These are phyloP conservation scores for Elanoides forficatus DNA, from an alignment of 2,113 vertebrate species.

Conservation along the genomic window DNA sequence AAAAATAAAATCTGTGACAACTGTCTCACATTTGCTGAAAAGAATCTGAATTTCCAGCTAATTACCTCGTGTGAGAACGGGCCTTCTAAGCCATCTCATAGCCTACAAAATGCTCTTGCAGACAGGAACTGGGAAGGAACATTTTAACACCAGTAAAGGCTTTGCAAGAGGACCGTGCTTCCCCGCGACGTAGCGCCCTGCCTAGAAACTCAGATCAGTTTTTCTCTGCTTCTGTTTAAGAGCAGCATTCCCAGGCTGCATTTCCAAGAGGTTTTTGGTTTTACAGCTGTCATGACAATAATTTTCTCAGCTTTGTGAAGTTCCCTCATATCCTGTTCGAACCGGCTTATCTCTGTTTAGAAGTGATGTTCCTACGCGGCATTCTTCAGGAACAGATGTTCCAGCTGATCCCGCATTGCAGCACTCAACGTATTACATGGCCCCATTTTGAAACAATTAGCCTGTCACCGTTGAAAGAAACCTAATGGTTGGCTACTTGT, in stretches of 20 bases:
- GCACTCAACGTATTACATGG: background rate
- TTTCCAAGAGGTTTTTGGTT: conserved; percentile 23
- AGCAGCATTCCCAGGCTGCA: background rate
- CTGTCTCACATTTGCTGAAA: background rate
- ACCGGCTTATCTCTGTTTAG: conserved; percentile 47
- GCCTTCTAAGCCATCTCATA: background rate
- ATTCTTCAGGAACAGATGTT: conserved; percentile 54
- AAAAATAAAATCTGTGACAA: background rate
- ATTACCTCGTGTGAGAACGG: background rate
- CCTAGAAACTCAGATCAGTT: background rate
- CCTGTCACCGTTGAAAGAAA: conserved; percentile 37
- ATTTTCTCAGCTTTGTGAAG: conserved; percentile 35
- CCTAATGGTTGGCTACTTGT: conserved; percentile 30
- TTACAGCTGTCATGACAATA: conserved; percentile 39
- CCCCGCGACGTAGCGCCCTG: rapidly evolving
- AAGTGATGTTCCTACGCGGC: background rate
- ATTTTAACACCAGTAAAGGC: background rate
- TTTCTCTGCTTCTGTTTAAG: conserved; percentile 2
- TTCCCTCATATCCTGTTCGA: conserved; percentile 3
- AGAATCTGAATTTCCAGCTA: background rate
- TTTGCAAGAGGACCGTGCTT: background rate
- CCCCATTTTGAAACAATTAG: conserved; percentile 47
- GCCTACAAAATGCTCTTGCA: background rate
- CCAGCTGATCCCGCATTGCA: background rate
- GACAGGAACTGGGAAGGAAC: background rate